Conservation (phyloP, 2,888 invertebrate genomes). For the Agrotis clavis region DNA sequence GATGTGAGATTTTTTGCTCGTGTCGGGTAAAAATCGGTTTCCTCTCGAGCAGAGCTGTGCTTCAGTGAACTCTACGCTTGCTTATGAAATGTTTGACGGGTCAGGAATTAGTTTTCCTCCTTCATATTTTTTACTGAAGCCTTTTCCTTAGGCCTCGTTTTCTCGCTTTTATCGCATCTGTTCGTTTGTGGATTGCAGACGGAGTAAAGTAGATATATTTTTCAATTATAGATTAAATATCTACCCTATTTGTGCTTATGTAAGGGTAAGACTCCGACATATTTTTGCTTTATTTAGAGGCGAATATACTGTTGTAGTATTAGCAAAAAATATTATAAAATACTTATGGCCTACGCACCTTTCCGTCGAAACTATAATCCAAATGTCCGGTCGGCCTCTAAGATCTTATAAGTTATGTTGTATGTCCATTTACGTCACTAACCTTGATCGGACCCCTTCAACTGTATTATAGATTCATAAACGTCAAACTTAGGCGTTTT, state of each 20-base stretch:
- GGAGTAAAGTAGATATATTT: slow-evolving; percentile 1
- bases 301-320: slow-evolving; percentile 6
- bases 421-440: slow-evolving; percentile 14
- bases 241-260: background rate
- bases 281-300: background rate
- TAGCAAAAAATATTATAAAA: background rate
- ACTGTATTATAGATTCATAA: too few species aligned
- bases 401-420: slow-evolving; percentile 4
- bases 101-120: slow-evolving; percentile 82
- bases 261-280: background rate
- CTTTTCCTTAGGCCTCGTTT: slow-evolving; percentile 43
- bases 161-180: slow-evolving; percentile 47
- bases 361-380: slow-evolving; percentile 16
- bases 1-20: slow-evolving; percentile 72
- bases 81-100: slow-evolving; percentile 88
- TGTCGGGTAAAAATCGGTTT: slow-evolving; percentile 79
- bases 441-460: slow-evolving; percentile 24
- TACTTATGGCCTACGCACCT: background rate
- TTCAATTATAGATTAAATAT: background rate
- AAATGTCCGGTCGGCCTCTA: background rate
- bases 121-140: slow-evolving; percentile 68
- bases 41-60: slow-evolving; percentile 68
- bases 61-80: slow-evolving; percentile 76
- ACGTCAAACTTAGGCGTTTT: too few species aligned
- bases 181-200: slow-evolving; percentile 24